Evolutionary conservation across 2,888 invertebrate genomes (phyloP).

Genomic region (Drosophila niveifrons): DNA sequence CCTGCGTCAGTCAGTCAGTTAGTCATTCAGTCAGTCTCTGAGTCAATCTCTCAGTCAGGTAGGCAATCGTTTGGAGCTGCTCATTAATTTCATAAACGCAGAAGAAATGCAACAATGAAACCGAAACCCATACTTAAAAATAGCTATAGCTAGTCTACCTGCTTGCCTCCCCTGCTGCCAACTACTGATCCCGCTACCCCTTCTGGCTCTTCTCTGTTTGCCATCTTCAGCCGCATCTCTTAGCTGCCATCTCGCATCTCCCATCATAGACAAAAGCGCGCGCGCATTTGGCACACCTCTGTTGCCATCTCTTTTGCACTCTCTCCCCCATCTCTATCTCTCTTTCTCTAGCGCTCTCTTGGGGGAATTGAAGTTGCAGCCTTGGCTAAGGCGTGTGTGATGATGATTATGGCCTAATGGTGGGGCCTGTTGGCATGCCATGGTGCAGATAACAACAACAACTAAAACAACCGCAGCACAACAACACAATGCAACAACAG

Average conservation of each 20-base stretch:
- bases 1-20: constrained; percentile 13
- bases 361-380: constrained; percentile 48
- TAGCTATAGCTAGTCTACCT: constrained; percentile 57
- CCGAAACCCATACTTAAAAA: constrained; percentile 81
- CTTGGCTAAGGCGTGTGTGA: constrained; percentile 77
- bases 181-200: neutral
- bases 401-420: constrained; percentile 80
- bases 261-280: constrained; percentile 61
- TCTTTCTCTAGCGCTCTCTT: neutral
- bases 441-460: constrained; percentile 52
- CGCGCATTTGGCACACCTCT: constrained; percentile 66
- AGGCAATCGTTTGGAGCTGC: constrained; percentile 42
- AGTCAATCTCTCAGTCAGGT: neutral
- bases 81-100: constrained; percentile 80
- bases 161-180: constrained; percentile 24
- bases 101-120: constrained; percentile 81
- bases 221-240: neutral
- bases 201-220: neutral
- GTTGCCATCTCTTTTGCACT: constrained; percentile 14
- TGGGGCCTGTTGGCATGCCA: constrained; percentile 79
- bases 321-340: neutral
- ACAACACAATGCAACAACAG: constrained; percentile 18
- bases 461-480: constrained; percentile 15
- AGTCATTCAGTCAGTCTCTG: constrained; percentile 28
- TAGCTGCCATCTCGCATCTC: constrained; percentile 13